These are phyloP conservation scores for Heteromurus nitidus DNA, from an alignment of 2,888 invertebrate species.

Conservation along the genomic window DNA sequence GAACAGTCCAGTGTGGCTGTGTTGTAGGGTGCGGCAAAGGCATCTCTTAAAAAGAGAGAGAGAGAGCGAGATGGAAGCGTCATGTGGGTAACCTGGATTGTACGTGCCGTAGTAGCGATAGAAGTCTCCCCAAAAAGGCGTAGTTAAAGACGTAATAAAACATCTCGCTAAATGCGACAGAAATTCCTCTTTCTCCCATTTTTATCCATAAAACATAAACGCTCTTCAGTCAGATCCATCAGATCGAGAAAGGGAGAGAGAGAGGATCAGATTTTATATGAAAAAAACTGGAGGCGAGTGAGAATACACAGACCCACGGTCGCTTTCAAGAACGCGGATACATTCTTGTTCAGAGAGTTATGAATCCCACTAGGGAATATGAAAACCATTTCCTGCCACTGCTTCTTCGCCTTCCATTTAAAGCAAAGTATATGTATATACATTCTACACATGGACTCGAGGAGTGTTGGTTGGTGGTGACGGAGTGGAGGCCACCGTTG, in stretches of 20 bases:
- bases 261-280: background rate
- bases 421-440: background rate
- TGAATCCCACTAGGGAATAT: background rate
- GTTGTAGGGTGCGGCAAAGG: too few relatives aligned
- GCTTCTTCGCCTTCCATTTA: too few relatives aligned
- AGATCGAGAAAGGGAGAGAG: background rate
- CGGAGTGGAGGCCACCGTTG: constrained; percentile 4
- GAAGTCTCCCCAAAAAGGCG: background rate
- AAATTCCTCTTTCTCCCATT: background rate
- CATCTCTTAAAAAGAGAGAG: background rate
- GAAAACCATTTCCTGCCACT: constrained; percentile 4
- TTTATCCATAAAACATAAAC: background rate
- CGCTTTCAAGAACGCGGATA: background rate
- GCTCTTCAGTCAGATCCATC: background rate
- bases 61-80: background rate
- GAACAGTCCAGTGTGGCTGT: too few relatives aligned
- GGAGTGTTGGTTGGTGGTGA: background rate
- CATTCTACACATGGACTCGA: background rate
- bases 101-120: background rate
- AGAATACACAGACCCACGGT: background rate
- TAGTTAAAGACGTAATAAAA: constrained; percentile 8
- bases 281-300: background rate
- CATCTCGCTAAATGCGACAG: background rate
- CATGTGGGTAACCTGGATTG: background rate
- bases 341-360: background rate